These are phyloP conservation scores for Penaeus monodon DNA, from an alignment of 2,888 invertebrate species.

Conservation along the genomic window DNA sequence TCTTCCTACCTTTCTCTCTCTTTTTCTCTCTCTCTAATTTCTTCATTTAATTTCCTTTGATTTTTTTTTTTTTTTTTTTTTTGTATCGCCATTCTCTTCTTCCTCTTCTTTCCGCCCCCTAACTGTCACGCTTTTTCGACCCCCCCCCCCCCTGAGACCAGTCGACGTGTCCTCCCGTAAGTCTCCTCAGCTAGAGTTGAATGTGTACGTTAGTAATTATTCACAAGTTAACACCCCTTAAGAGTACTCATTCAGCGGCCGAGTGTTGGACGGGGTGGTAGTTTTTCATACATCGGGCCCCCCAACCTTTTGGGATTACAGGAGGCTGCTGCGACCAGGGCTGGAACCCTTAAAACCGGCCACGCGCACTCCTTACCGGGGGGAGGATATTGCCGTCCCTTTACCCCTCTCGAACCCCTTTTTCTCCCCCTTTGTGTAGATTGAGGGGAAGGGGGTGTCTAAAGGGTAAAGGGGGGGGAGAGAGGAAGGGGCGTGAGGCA, in stretches of 20 bases:
- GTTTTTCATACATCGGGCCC: slow-evolving; percentile 18
- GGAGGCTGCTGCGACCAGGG: not conserved
- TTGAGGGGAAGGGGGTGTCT: no score
- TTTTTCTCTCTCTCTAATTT: no score
- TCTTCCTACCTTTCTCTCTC: no score
- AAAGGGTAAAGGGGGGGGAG: no score
- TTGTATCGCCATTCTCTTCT: not conserved
- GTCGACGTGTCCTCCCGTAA: not conserved
- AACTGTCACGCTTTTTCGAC: not conserved
- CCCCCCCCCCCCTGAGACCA: not conserved
- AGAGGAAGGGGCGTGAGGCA: no score
- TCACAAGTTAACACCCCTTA: slow-evolving; percentile 28
- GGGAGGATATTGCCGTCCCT: no score
- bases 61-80: not conserved
- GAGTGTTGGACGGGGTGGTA: slow-evolving; percentile 4
- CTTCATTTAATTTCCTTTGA: no score
- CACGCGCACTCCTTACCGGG: no score
- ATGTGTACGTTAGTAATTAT: slow-evolving; percentile 32
- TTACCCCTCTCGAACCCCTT: no score
- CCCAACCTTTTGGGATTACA: not conserved
- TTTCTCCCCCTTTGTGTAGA: no score
- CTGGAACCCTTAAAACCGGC: not conserved
- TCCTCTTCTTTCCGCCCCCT: not conserved
- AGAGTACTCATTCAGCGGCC: slow-evolving; percentile 36
- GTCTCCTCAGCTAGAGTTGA: not conserved